Conservation (phyloP, 2,113 vertebrate genomes). For the Catharus bicknelli region DNA sequence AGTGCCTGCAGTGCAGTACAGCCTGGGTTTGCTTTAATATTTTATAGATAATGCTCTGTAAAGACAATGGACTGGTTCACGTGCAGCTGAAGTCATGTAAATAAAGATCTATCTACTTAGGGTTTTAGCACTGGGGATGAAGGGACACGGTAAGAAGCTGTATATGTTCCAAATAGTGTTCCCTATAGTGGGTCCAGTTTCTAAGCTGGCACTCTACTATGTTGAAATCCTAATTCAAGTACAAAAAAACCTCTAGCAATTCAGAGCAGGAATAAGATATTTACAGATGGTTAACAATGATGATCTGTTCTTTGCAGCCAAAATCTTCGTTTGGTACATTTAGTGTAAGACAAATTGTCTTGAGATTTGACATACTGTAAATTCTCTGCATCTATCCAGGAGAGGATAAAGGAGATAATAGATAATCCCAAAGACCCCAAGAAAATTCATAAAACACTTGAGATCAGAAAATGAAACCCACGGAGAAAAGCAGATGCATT, state of each 20-base stretch:
- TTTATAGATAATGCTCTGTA: neutral
- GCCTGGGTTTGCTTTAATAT: neutral
- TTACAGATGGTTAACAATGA: neutral
- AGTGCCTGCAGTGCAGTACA: neutral
- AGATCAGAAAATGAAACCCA: neutral
- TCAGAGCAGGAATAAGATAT: neutral
- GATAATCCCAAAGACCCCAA: neutral
- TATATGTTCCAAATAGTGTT: neutral
- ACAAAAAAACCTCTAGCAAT: neutral
- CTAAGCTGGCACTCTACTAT: neutral
- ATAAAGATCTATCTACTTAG: neutral
- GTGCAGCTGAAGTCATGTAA: neutral
- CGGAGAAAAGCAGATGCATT: neutral
- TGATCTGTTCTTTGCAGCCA: neutral
- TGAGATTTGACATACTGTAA: neutral
- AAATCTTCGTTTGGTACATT: neutral
- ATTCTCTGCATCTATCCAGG: neutral
- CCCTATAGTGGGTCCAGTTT: neutral
- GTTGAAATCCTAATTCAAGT: neutral
- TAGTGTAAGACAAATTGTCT: neutral
- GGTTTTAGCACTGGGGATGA: neutral
- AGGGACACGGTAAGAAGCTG: neutral
- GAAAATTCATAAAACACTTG: neutral
- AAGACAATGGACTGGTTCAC: neutral
- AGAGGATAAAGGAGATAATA: neutral